Percentiles rank a stretch among this genome's conserved stretches.
phyloP scores from a whole-genome alignment of 2,797 vertebrate genomes.

The Schizopygopsis malacanthus region DNA sequence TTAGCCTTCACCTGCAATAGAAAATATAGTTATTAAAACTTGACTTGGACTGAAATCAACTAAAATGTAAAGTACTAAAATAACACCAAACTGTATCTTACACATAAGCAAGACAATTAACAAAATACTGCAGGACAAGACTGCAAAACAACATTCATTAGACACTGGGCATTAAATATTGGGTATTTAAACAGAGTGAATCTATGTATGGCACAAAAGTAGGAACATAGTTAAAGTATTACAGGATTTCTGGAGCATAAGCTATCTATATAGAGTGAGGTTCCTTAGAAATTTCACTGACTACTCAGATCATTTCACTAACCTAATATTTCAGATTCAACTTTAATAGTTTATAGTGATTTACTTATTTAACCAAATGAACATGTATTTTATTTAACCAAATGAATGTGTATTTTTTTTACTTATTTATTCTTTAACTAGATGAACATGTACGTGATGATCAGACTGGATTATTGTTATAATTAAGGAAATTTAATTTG shows the following conservation, averaged over 20 bases:
- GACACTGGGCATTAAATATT: slow-evolving; percentile 2
- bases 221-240: slow-evolving; percentile 14
- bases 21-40: slow-evolving; percentile 50
- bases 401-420: neutral
- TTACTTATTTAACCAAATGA: neutral
- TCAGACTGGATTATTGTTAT: slow-evolving; percentile 44
- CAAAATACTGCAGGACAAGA: neutral
- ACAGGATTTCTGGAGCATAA: slow-evolving; percentile 16
- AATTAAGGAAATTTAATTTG: slow-evolving; percentile 45
- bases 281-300: slow-evolving; percentile 5
- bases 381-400: neutral
- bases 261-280: neutral
- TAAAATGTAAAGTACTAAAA: slow-evolving; percentile 21
- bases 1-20: slow-evolving; percentile 91
- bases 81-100: slow-evolving; percentile 44
- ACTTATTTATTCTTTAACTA: neutral
- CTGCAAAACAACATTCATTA: slow-evolving; percentile 8
- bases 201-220: slow-evolving; percentile 13
- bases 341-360: neutral
- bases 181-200: slow-evolving; percentile 20
- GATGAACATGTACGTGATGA: neutral
- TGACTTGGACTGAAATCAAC: neutral
- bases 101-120: neutral
- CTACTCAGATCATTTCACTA: neutral
- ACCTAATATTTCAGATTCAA: neutral